Evolutionary conservation across 2,113 vertebrate genomes (phyloP), one percentile per base, ranked within the genome.

Genomic region (Xiphias gladius): DNA sequence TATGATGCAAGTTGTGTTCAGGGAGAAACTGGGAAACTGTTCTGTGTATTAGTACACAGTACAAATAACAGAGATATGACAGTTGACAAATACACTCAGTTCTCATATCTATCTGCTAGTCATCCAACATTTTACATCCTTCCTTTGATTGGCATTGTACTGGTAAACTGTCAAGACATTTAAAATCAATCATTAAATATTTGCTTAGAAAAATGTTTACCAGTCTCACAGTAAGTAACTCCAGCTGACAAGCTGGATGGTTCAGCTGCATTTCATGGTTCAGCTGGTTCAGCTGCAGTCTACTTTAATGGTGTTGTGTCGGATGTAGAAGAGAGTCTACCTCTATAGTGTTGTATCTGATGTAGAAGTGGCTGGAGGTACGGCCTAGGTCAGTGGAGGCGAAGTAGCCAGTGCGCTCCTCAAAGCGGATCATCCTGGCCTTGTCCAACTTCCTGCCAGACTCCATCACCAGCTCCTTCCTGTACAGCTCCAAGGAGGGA

Each of bases 321-420:
- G 96, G 91, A 97, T 97, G 91, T 96, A 97, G 90, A 94, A 97
- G 91, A 96, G 95, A 17, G 1, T 52, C 28, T 95, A 98, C 98
- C 98, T 99, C 97, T 39, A 99, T 99, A 50, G 98, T 99, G 91
- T 96, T 99, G 91, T 99, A 99, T 89, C 95, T 97, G 93, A 99
- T 99, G 92, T 99, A 99, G 93, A 96, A 99, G 94, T 99, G 98
- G 86, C 98, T 99, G 83, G 98, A 96, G 0, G 97, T 99, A 94
- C 98, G 94, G 85, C 98, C 98, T 89, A 99, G 92, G 91, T 99
- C 98, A 1, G 98, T 99, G 39, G 97, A 98, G 61, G 96, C 97
- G 85, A 98, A 99, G 93, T 99, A 99, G 17, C 97, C 97, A 7
- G 98, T 99, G 75, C 98, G 94, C 76, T 99, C 98, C 85, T 99